Base-by-base conservation (phyloP, 92 coral and sea anemone genomes). In the Porites divaricata region DNA sequence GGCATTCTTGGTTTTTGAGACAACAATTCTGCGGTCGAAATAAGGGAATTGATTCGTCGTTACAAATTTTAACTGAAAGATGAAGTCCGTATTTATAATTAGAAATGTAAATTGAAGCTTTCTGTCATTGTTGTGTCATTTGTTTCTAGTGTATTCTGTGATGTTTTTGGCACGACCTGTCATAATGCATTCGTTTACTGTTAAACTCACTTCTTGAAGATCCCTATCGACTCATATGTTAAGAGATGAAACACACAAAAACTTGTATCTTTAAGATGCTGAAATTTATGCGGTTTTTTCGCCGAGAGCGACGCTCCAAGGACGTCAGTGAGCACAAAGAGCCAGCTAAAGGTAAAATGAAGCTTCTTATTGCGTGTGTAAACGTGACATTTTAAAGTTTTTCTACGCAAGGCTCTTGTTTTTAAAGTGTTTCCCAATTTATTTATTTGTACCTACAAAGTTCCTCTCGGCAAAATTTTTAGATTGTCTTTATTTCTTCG, bases 31-130 rank as follows among this genome's bases (percentile, higher is more conserved):
- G 20, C 51, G 21, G 52, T 5, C 22, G 11, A 23, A 51, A 35
- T 59, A 13, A 26, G 52, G 10, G 13, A 23, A 23, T 70, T 79
- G 65, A 79, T 79, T 79, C 52, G 84, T 48, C 19, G 25, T 22
- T 15, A 15, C 9, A 79, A 79, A 51, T 66, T 67, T 62, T 35
- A 4, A 35, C 45, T 4, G 15, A 58, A 81, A 70, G 56, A 81
- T 78, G 70, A 81, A 58, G 67, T 48, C 61, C 41, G 58, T 59
- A 13, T 71, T 80, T 26, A 13, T 16, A 70, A 71, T 70, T 58
- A 71, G 71, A 70, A 81, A 81, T 48, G 57, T 54, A 81, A 58
- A 81, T 71, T 80, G 75, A 48, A 61, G 72, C 17, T 24, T 52
- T 58, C 63, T 49, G 51, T n/a, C 41, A 26, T 57, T 81, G 86